Percentiles rank a stretch among this genome's conserved stretches.
phyloP scores from a whole-genome alignment of 1,140 invertebrate genomes.

The Phthorimaea operculella region DNA sequence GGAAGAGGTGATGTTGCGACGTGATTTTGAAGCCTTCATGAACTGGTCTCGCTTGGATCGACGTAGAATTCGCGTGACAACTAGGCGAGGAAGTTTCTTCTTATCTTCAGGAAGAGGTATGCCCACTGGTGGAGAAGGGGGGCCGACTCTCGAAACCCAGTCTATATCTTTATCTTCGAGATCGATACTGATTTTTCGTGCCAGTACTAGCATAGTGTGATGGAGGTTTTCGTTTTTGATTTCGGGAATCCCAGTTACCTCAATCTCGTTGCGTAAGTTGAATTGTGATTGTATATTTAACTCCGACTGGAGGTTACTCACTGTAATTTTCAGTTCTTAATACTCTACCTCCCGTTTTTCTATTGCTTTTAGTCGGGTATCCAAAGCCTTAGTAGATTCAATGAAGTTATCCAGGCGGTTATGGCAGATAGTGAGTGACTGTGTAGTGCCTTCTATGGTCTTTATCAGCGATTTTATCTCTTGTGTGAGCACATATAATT shows the following conservation, averaged over 20 bases:
- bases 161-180: slow-evolving; percentile 14
- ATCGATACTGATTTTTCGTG: slow-evolving; percentile 10
- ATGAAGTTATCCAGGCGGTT: neutral
- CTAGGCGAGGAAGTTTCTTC: neutral
- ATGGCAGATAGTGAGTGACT: neutral
- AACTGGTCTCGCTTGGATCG: slow-evolving; percentile 9
- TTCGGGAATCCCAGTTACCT: slow-evolving; percentile 11
- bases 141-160: neutral
- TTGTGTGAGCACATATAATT: neutral
- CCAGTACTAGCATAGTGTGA: slow-evolving; percentile 7
- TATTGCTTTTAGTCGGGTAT: neutral
- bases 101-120: neutral
- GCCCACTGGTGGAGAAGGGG: neutral
- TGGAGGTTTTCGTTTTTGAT: slow-evolving; percentile 9
- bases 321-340: neutral
- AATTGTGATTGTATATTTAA: neutral
- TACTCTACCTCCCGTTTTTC: neutral
- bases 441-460: neutral
- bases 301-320: neutral
- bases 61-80: slow-evolving; percentile 8
- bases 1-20: slow-evolving; percentile 5
- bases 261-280: neutral
- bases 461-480: neutral
- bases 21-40: slow-evolving; percentile 3
- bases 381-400: neutral